A percentile compares a stretch with the other conserved stretches of the same genome.
Conservation (phyloP, 64 coral and sea anemone species). For the Anthopleura sola region DNA sequence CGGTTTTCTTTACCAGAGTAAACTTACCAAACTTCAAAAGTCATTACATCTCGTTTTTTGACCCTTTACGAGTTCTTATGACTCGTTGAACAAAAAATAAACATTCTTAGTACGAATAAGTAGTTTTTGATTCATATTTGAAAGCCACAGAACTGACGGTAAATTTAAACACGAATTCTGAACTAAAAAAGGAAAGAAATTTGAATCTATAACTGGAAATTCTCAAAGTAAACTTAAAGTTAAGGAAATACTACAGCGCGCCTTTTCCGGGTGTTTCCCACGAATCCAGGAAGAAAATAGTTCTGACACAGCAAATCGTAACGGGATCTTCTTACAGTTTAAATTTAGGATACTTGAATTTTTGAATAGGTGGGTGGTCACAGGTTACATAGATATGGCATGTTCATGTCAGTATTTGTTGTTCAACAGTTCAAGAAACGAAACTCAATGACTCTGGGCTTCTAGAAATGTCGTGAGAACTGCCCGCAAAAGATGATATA, state of each 20-base stretch:
- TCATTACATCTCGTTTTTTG: background rate
- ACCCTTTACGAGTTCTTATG: background rate
- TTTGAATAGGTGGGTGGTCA: background rate
- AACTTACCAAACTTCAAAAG: background rate
- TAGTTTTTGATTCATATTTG: background rate
- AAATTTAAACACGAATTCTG: background rate
- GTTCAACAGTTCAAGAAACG: background rate
- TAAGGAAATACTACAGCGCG: background rate
- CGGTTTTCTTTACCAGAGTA: background rate
- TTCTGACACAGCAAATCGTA: background rate
- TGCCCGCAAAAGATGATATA: background rate
- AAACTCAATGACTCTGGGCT: background rate
- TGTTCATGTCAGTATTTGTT: background rate
- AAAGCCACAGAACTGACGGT: background rate
- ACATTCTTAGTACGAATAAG: background rate
- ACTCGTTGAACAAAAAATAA: background rate
- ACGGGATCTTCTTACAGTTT: background rate
- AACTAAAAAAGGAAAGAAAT: background rate
- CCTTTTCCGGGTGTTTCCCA: background rate
- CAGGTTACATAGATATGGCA: background rate
- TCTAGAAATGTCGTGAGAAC: constrained; percentile 6
- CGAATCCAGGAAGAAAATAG: constrained; percentile 12
- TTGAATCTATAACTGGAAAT: background rate
- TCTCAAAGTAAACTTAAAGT: too few relatives aligned
- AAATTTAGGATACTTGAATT: background rate